Evolutionary conservation across 2,113 vertebrate genomes (phyloP), one percentile per base, ranked within the genome.

Genomic region (Pelobates fuscus): DNA sequence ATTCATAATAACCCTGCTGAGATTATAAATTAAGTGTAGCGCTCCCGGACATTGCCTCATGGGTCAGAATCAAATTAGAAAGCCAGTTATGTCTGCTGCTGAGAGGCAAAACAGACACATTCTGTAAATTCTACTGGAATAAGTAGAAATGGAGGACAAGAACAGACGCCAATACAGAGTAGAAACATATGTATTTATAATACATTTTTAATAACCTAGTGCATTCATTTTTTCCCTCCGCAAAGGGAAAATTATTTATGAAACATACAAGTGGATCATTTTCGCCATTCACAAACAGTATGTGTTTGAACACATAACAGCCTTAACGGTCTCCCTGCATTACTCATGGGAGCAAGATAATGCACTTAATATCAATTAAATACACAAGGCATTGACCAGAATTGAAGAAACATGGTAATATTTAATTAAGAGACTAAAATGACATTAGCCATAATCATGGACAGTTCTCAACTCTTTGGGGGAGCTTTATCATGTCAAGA

Each of bases 61-160:
- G 27, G 14, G n/a, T 30, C 8, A 41, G n/a, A 44, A 62, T 18
- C 10, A 17, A 49, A 46, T 58, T 71, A 46, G 24, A 32, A 62
- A 71, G 41, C 37, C 41, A 61, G 69, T 43, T 5, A 62, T 24
- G 41, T 71, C 69, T 71, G 41, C 57, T 24, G 43, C 59, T 52
- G 59, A 59, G 70, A 72, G 70, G 70, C 52, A 63, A 64, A 54
- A 54, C 70, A 72, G 70, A 63, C 44, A 52, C 23, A 14, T 17
- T 20, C 27, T 24, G 60, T 71, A 71, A 62, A 71, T 71, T 71
- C 25, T 71, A 49, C 69, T 61, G 37, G 43, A 61, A 71, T 62
- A 24, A 71, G 69, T 17, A 62, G 10, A 62, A 17, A 23, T 59
- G 8, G 43, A n/a, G 12, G 3, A 29, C 20, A 25, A 71, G 29